Evolutionary conservation across 2,113 vertebrate genomes (phyloP).

Genomic region (Motacilla tschutschensis): DNA sequence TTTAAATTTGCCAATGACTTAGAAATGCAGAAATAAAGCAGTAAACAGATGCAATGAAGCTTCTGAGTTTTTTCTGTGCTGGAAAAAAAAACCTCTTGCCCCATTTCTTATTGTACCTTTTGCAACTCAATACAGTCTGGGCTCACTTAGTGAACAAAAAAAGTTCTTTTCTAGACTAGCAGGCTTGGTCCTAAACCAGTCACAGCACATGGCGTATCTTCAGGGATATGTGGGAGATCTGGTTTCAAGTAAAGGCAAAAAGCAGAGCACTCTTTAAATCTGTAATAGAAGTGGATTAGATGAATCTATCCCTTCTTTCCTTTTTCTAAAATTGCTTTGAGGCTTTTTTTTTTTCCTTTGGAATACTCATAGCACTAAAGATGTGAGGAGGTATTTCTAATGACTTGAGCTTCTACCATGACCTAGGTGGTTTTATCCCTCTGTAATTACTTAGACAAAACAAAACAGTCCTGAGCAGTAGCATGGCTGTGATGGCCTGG

Average conservation of each 20-base stretch:
- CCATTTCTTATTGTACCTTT: neutral
- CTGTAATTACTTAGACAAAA: neutral
- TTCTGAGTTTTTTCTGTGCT: neutral
- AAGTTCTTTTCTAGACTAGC: neutral
- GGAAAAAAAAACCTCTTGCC: neutral
- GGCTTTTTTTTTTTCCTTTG: neutral
- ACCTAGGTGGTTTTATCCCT: neutral
- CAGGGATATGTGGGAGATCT: neutral
- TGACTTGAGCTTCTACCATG: neutral
- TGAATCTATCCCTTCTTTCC: neutral
- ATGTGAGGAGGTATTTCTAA: slow-evolving; percentile 7
- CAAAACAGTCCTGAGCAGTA: neutral
- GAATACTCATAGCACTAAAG: neutral
- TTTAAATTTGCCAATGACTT: neutral
- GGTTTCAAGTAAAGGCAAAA: slow-evolving; percentile 7
- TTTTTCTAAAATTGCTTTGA: neutral
- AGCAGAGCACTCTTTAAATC: neutral
- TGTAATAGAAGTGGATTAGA: neutral
- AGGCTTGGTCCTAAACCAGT: neutral
- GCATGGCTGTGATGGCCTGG: neutral
- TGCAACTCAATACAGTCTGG: neutral
- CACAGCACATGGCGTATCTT: neutral
- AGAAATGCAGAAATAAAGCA: neutral
- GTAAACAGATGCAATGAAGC: neutral
- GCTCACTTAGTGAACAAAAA: neutral